These are phyloP conservation scores for Cebidichthys violaceus DNA, from an alignment of 2,113 vertebrate species.

Conservation along the genomic window DNA sequence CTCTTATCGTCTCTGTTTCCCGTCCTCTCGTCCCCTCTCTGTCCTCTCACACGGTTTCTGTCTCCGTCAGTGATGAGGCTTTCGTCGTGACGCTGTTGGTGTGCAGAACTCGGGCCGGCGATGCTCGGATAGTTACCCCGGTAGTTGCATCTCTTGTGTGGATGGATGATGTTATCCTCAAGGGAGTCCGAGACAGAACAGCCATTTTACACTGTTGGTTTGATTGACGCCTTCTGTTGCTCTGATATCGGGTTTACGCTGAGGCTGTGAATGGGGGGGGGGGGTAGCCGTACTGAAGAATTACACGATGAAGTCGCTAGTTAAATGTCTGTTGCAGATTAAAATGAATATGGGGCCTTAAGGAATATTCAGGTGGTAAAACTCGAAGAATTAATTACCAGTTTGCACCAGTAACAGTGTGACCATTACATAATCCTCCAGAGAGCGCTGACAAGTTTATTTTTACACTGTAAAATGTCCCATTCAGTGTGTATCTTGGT, in stretches of 20 bases:
- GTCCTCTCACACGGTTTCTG: constrained; percentile 25
- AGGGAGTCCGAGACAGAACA: constrained; percentile 11
- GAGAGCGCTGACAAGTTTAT: background rate
- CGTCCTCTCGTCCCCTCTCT: constrained; percentile 8
- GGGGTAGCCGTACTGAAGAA: background rate
- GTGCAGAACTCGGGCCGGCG: background rate
- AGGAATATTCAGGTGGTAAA: background rate
- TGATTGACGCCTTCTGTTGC: constrained; percentile 39
- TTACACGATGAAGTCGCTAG: background rate
- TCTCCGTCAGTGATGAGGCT: constrained; percentile 23
- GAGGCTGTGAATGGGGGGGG: background rate
- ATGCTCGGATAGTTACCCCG: constrained; percentile 15
- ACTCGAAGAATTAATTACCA: background rate
- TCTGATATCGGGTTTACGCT: constrained; percentile 24
- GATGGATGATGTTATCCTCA: constrained; percentile 1
- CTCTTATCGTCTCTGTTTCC: constrained; percentile 40
- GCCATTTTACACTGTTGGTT: constrained; percentile 33
- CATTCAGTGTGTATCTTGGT: background rate
- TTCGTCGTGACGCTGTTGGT: constrained; percentile 26
- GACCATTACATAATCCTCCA: background rate
- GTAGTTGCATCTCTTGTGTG: constrained; percentile 17
- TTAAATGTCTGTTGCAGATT: constrained; percentile 7
- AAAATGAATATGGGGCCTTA: background rate
- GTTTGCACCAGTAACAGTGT: background rate
- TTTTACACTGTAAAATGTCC: background rate